phyloP scores from a whole-genome alignment of 2,113 vertebrate genomes.

The Aleadryas rufinucha region DNA sequence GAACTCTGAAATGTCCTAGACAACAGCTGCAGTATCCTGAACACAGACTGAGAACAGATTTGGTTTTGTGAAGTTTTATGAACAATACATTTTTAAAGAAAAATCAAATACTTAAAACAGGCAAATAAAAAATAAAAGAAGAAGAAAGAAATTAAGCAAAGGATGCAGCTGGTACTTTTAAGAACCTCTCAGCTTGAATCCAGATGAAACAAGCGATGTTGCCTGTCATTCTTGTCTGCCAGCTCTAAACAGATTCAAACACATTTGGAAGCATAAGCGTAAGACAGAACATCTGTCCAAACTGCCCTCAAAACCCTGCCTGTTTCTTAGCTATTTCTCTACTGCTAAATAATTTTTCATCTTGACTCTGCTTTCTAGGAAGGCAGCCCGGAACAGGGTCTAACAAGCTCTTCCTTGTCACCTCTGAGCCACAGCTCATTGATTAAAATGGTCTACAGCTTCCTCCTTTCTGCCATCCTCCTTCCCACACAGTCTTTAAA shows the following conservation, averaged over 20 bases:
- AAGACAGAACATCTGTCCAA: not conserved
- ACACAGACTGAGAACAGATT: not conserved
- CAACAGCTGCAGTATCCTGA: not conserved
- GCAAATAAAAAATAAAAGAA: accelerated
- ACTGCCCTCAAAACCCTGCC: not conserved
- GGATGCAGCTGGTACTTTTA: not conserved
- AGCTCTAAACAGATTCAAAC: not conserved
- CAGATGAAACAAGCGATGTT: not conserved
- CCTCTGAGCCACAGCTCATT: not conserved
- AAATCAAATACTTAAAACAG: not conserved
- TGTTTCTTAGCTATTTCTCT: not conserved
- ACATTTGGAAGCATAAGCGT: not conserved
- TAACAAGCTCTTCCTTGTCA: not conserved
- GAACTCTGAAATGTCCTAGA: not conserved
- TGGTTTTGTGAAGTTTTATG: not conserved
- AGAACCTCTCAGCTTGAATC: not conserved
- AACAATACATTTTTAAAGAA: not conserved
- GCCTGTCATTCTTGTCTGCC: not conserved
- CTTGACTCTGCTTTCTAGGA: not conserved
- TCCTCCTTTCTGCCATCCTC: not conserved
- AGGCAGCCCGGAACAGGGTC: not conserved
- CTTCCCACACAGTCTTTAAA: not conserved
- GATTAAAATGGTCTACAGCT: not conserved
- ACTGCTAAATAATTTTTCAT: not conserved
- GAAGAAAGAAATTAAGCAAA: not conserved